Base-by-base conservation (phyloP, 2,888 invertebrate species). In the Rambutsinella grinnellia region DNA sequence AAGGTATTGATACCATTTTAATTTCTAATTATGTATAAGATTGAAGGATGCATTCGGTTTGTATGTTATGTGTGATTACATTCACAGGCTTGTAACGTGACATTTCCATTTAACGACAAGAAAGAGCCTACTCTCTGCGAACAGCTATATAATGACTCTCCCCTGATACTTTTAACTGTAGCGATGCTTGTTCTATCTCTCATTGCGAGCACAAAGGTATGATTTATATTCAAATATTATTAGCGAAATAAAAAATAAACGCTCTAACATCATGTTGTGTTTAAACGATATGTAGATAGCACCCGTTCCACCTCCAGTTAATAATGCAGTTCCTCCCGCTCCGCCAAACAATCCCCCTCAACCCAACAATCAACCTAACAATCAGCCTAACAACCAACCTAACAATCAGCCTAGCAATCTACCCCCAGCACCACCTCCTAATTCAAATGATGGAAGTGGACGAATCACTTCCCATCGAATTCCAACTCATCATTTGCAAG, bases 71-170 rank as follows among this genome's bases (percentile, higher is more conserved):
- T 44, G 13, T 8, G 13, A 44, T 44, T 44, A 13, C 44, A 44
- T 46, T 3, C n/a, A 8, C 24, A 63, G 63, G 49, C 27, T 49
- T 63, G 63, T 51, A 51, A 51, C 5, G 17, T 63, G 28, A 17
- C 3, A 10, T 17, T 27, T 10, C 63, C 63, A 3, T 26, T 19
- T 1, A 17, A 36, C 24, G 24, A 10, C 8, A 17, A 36, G 15
- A 21, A 56, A 44, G 1, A 19, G 6, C 13, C 47, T 3, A 21
- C 69, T 3, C 23, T 28, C 0, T 76, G 76, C 19, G 76, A 76
- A 60, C 60, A 60, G n/a, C 0, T 76, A 2, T 76, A 69, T 21
- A 76, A 76, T 24, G 76, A 76, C 36, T 69, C 76, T 17, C 76
- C 69, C 2, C 46, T 76, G 5, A 69, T 76, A 15, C 3, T 76